Base-by-base conservation (phyloP, 1,140 invertebrate genomes). In the Conus ventricosus region DNA sequence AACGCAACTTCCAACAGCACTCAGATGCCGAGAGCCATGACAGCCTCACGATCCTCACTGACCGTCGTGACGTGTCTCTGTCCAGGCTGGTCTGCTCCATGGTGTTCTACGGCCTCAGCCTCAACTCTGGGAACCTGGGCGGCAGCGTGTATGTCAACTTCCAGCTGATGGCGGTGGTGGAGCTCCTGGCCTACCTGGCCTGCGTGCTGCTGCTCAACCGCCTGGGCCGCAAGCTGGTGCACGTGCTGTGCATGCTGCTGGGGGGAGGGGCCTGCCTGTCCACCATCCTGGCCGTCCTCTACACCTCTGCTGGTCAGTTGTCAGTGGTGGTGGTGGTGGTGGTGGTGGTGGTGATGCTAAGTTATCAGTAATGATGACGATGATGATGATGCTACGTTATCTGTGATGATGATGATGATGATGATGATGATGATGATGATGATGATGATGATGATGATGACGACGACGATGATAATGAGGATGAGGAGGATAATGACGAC, bases 71-170 rank as follows among this genome's bases (percentile, higher is more conserved):
- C 39, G 57, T 60, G 57, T 55, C 51, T 20, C 0, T 82, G 0
- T 76, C 0, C 87, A 89, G 84, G 71, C 57, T 87, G 80, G 84
- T 82, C 11, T 75, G 55, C 27, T 86, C 87, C 27, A 97, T 97
- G 92, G 96, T 91, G n/a, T 92, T 92, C 83, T 93, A 96, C 97
- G 93, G 97, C 96, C 94, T 97, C 96, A 97, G 96, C 92, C 93
- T 93, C 91, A 91, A 92, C 85, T 91, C 91, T 27, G 93, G 90
- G 15, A 91, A 91, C 80, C 88, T 94, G 1, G 92, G 90, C 11
- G 89, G 93, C 15, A 91, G 91, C 87, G 86, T 94, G 89, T 95
- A 95, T 88, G 57, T 93, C 17, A 94, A 93, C 87, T 92, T 93
- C 85, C 88, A 91, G 78, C 84, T 94, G 82, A 89, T 91, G 39